Conservation (phyloP, 2,888 invertebrate species). For the Apantesis nais region DNA sequence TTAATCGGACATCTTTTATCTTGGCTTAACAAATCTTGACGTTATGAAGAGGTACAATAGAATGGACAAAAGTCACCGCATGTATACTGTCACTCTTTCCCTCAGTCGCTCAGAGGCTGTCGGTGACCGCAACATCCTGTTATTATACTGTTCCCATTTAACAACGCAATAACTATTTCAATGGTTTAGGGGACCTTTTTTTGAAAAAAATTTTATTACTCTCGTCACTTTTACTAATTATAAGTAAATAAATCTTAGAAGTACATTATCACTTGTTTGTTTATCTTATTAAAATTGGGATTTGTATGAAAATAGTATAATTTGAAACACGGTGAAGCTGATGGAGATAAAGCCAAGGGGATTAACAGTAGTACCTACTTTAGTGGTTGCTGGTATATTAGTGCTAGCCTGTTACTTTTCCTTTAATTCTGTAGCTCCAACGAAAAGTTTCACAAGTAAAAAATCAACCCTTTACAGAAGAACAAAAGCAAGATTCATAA, state of each 20-base stretch:
- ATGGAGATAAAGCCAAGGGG: too few species aligned
- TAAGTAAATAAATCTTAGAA: background rate
- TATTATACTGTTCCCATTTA: conserved; percentile 17
- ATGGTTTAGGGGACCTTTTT: background rate
- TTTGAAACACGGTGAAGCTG: too few species aligned
- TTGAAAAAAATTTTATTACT: background rate
- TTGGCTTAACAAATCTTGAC: too few species aligned
- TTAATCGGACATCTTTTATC: too few species aligned
- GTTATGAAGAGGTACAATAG: conserved; percentile 2
- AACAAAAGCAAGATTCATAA: too few species aligned
- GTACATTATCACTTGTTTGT: background rate
- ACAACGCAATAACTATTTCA: conserved; percentile 7
- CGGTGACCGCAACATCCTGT: conserved; percentile 45
- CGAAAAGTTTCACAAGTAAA: too few species aligned
- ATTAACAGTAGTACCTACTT: too few species aligned
- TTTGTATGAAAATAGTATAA: too few species aligned
- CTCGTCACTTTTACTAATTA: background rate
- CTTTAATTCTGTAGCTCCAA: too few species aligned
- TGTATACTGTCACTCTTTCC: conserved; percentile 15
- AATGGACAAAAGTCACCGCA: background rate
- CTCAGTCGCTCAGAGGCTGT: conserved; percentile 20
- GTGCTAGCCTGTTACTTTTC: too few species aligned
- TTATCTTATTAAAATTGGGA: background rate
- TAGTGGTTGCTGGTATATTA: too few species aligned
- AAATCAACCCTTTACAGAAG: too few species aligned